Conservation (phyloP, 2,888 invertebrate genomes). For the Lacanobia wlatinum region DNA sequence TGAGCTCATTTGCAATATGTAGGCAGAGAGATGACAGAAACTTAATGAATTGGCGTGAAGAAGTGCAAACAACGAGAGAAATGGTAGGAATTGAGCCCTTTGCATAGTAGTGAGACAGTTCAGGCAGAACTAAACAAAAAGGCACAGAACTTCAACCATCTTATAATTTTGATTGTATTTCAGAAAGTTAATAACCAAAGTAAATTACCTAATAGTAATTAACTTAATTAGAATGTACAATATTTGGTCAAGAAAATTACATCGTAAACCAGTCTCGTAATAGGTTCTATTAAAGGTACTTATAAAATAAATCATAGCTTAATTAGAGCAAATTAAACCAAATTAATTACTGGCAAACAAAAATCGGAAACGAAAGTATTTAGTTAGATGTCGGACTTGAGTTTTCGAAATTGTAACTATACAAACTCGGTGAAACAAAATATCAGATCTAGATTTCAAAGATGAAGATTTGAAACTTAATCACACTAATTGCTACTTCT, state of each 20-base stretch:
- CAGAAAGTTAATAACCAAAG: neutral
- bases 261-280: constrained; percentile 19
- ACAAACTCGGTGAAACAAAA: neutral
- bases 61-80: no score
- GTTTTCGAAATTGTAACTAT: neutral
- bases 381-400: neutral
- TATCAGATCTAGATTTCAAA: no score
- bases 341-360: constrained; percentile 1
- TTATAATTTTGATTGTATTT: neutral
- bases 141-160: neutral
- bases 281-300: neutral
- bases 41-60: no score
- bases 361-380: neutral
- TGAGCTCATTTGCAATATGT: neutral
- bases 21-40: no score
- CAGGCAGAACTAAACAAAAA: no score
- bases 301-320: constrained; percentile 10
- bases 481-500: neutral
- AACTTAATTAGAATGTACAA: constrained; percentile 28
- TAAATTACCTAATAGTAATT: constrained; percentile 25
- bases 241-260: constrained; percentile 31
- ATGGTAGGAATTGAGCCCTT: neutral
- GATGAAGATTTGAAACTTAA: neutral
- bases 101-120: neutral
- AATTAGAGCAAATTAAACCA: constrained; percentile 7